A percentile compares a stretch with the other conserved stretches of the same genome.
phyloP scores from a whole-genome alignment of 37 sponge, comb jelly and placozoan species.

The Crambe crambe region DNA sequence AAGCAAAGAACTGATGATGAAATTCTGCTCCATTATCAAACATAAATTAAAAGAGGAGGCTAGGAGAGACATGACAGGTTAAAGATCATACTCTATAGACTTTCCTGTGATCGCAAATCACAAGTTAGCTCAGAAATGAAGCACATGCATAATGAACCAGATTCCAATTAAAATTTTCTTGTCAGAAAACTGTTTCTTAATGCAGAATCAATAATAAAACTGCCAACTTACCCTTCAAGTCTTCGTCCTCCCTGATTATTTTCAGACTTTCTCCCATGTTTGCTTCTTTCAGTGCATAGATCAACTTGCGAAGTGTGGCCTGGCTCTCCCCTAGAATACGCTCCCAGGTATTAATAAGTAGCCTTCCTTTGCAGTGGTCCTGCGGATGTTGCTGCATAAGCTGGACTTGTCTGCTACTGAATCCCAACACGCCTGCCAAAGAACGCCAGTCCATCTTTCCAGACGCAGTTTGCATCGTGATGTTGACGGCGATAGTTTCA shows the following conservation, averaged over 20 bases:
- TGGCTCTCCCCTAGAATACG: background rate
- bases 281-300: conserved; percentile 18
- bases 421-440: conserved; percentile 20
- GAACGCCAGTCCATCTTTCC: conserved; percentile 33
- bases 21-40: too few species aligned
- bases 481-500: background rate
- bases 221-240: conserved; percentile 3
- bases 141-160: too few species aligned
- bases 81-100: too few species aligned
- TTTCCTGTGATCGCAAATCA: too few species aligned
- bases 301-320: conserved; percentile 22
- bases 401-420: background rate
- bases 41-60: too few species aligned
- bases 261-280: conserved; percentile 14
- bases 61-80: too few species aligned
- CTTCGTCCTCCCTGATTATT: background rate
- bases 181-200: too few species aligned
- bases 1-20: too few species aligned
- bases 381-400: conserved; percentile 8
- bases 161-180: too few species aligned
- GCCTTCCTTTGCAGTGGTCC: conserved; percentile 6
- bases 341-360: conserved; percentile 25
- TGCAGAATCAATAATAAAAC: too few species aligned
- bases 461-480: conserved; percentile 9
- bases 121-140: too few species aligned